Evolutionary conservation across 2,888 invertebrate species (phyloP).

Genomic region (Torymus tubicola): DNA sequence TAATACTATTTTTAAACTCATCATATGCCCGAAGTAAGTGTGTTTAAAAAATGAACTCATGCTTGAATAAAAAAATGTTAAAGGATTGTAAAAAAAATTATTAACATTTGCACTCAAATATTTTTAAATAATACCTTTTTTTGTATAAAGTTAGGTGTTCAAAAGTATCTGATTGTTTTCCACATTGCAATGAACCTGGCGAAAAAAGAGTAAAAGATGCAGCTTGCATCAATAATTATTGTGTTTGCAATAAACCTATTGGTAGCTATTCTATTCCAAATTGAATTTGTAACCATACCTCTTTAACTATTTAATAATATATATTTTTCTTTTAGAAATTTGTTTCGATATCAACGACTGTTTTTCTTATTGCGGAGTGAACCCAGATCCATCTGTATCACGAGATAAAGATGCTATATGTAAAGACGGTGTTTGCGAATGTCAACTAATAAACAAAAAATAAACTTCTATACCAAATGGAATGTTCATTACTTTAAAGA

Average conservation of each 20-base stretch:
- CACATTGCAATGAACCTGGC: conserved; percentile 1
- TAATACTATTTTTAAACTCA: conserved; percentile 1
- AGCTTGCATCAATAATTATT: conserved; percentile 26
- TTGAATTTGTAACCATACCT: background rate
- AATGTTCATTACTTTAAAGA: too few species aligned
- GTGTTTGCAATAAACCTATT: conserved; percentile 15
- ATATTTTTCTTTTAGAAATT: conserved; percentile 20
- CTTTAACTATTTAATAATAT: background rate
- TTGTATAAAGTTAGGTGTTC: conserved; percentile 11
- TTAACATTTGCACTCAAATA: background rate
- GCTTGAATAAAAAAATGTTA: too few species aligned
- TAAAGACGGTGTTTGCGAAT: conserved; percentile 31
- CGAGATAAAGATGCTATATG: conserved; percentile 20
- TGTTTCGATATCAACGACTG: conserved; percentile 22
- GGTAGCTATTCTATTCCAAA: background rate
- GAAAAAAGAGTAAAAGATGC: background rate
- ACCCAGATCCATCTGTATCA: conserved; percentile 14
- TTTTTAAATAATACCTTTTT: too few species aligned
- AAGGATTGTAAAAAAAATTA: background rate
- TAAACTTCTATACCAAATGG: too few species aligned
- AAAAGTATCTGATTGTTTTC: conserved; percentile 15
- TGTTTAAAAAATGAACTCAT: background rate
- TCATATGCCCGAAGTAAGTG: conserved; percentile 11
- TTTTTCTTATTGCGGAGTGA: conserved; percentile 19
- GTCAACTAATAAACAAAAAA: background rate